phyloP scores from a whole-genome alignment of 2,797 vertebrate species.

The Nasua narica region DNA sequence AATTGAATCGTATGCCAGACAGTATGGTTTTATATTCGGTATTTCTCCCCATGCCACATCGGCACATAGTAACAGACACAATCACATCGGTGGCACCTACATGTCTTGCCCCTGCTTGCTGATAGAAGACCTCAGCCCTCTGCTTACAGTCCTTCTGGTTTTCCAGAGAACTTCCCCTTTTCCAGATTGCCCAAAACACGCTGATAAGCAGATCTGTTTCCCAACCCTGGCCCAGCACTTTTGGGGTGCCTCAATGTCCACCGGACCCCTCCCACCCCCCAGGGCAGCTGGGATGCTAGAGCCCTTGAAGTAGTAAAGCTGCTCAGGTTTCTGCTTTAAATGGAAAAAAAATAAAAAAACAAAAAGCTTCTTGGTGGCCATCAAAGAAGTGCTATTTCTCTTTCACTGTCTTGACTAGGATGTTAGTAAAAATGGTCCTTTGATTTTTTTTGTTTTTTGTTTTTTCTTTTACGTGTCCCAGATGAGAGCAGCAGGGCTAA shows the following conservation, averaged over 20 bases:
- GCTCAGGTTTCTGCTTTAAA: not conserved
- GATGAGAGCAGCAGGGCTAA: not conserved
- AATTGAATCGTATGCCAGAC: not conserved
- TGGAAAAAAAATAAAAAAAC: not conserved
- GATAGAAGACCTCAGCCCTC: not conserved
- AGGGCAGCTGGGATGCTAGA: not conserved
- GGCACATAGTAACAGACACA: not conserved
- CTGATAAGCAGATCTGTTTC: not conserved
- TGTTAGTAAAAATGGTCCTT: not conserved
- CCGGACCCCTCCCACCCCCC: not conserved
- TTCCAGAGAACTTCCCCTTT: not conserved
- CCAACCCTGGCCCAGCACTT: not conserved
- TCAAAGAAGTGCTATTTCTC: not conserved
- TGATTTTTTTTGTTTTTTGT: not conserved
- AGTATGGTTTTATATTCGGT: not conserved
- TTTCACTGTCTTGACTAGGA: not conserved
- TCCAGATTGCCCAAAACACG: not conserved
- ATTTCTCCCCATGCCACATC: not conserved
- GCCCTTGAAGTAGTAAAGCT: not conserved
- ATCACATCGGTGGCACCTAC: no score
- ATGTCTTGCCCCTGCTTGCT: not conserved
- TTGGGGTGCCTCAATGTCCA: not conserved
- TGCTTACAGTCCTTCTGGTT: not conserved
- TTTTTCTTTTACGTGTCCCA: not conserved
- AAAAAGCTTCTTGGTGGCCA: not conserved